A percentile compares a stretch with the other conserved stretches of the same genome.
Evolutionary conservation across 1,140 invertebrate genomes (phyloP).

Genomic region (Chionoecetes opilio): DNA sequence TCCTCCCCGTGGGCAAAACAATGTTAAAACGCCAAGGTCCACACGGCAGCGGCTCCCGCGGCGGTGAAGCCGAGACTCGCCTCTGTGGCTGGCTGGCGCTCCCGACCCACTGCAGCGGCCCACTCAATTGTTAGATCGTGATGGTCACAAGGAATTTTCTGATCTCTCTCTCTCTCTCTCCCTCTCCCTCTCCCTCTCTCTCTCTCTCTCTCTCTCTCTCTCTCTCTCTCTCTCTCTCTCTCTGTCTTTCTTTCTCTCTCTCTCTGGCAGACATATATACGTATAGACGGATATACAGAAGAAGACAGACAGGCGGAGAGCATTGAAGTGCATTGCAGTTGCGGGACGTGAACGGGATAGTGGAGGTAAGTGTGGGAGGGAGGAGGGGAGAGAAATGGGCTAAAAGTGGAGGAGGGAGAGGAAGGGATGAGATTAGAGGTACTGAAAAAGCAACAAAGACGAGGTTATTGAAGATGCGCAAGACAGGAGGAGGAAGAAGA

Average conservation of each 20-base stretch:
- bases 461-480: not conserved
- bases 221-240: not conserved
- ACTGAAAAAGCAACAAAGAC: not conserved
- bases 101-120: not conserved
- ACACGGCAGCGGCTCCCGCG: not conserved
- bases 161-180: not conserved
- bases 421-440: not conserved
- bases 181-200: not conserved
- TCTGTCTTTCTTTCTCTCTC: slow-evolving; percentile 30
- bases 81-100: not conserved
- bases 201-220: slow-evolving; percentile 53
- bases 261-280: not conserved
- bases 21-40: not conserved
- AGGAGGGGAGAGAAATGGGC: not conserved
- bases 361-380: not conserved
- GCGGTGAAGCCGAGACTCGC: not conserved
- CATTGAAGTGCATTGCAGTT: not conserved
- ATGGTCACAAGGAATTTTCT: slow-evolving; percentile 47
- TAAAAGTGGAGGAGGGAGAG: slow-evolving; percentile 1
- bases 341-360: not conserved
- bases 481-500: not conserved
- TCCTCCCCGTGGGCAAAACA: not conserved
- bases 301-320: slow-evolving; percentile 35
- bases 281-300: slow-evolving; percentile 22
- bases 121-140: slow-evolving; percentile 43